Evolutionary conservation across 2,113 vertebrate genomes (phyloP), one percentile per base, ranked within the genome.

Genomic region (Sterna hirundo): DNA sequence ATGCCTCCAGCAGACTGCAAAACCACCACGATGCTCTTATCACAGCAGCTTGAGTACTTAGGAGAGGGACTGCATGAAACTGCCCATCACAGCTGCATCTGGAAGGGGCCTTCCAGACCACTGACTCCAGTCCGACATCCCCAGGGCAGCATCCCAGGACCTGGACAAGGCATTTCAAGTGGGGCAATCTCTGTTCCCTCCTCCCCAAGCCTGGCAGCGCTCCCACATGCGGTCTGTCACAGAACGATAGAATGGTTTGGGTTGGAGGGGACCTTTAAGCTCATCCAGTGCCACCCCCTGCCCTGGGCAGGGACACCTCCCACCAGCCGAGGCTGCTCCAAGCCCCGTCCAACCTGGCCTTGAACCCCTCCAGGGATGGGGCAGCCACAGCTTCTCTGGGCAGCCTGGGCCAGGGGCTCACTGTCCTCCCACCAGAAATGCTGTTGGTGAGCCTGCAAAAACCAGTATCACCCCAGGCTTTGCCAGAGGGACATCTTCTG

Each of bases 121-220:
- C 40, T 6, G 8, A 0, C 7, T 62, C 38, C 49, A 30, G 7
- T 23, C 49, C 2, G 6, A 1, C 49, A 44, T 5, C 8, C 13
- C 17, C 57, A 57, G 36, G 16, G 23, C 71, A 86, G 62, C 62
- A 58, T 16, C 51, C 70, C 30, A 4, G 69, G 40, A 55, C 49
- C 54, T 5, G 4, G 9, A 32, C 4, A 10, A 64, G 47, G 23
- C 11, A 4, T 69, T 55, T 40, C 21, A 57, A 65, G n/a, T 2
- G 5, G 14, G 32, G 10, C 2, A 1, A 34, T 34, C 13, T 32
- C 23, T 17, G 2, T 5, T 7, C n/a, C 10, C 14, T 83, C 22
- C 72, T 60, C 15, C 30, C 57, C 15, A 3, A 76, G 46, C 18
- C 66, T 30, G 47, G 83, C 75, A 76, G 27, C 0, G 0, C 74